Evolutionary conservation across 37 sponge, comb jelly and placozoan genomes (phyloP).

Genomic region (Agelas oroides): DNA sequence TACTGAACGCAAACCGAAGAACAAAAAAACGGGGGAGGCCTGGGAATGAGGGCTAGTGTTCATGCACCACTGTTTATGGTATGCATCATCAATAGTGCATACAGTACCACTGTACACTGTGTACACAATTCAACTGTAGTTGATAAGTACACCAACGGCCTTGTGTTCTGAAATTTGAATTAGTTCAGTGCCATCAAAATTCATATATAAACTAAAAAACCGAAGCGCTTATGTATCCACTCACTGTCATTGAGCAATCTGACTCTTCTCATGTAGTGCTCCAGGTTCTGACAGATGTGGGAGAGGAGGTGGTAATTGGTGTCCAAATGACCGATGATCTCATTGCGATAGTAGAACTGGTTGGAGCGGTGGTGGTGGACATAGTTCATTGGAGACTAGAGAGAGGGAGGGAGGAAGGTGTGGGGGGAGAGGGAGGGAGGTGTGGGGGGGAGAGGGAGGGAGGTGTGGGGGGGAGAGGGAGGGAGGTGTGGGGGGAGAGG

Average conservation of each 20-base stretch:
- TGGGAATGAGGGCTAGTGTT: no score
- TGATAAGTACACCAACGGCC: no score
- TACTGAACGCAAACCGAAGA: no score
- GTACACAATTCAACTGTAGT: no score
- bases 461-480: not conserved
- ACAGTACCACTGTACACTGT: no score
- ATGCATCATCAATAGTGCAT: no score
- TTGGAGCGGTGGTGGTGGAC: slow-evolving; percentile 64
- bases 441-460: not conserved
- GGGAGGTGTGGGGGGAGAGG: not conserved
- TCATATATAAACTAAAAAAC: no score
- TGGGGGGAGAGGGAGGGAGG: not conserved
- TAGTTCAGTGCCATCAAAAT: no score
- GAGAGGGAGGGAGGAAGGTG: not conserved
- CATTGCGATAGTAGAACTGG: slow-evolving; percentile 87
- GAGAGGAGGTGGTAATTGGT: slow-evolving; percentile 83
- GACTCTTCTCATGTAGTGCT: slow-evolving; percentile 71
- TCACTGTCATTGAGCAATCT: slow-evolving; percentile 47
- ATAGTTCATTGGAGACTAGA: slow-evolving; percentile 60
- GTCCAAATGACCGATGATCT: slow-evolving; percentile 86
- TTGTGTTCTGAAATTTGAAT: no score
- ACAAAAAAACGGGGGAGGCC: no score
- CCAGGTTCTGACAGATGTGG: slow-evolving; percentile 74
- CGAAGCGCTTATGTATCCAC: not conserved
- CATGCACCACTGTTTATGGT: no score